A percentile compares a stretch with the other conserved stretches of the same genome.
Evolutionary conservation across 2,888 invertebrate genomes (phyloP).

Genomic region (Drosophila nr. perissopoda): DNA sequence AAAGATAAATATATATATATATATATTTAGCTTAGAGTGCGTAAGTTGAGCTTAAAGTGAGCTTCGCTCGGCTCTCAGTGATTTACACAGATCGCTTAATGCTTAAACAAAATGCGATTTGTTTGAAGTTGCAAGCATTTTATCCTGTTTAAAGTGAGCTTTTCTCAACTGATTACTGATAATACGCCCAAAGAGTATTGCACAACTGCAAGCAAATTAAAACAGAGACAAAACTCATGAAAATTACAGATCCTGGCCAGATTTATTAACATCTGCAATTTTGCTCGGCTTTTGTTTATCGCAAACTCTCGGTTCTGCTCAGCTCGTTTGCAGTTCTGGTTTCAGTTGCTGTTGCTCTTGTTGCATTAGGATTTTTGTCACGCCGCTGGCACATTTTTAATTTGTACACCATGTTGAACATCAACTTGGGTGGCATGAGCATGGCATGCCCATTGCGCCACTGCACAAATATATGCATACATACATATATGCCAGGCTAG

Average conservation of each 20-base stretch:
- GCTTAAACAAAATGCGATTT: not conserved
- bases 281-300: constrained; percentile 3
- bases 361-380: constrained; percentile 50
- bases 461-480: not conserved
- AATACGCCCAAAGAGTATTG: not conserved
- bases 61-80: not conserved
- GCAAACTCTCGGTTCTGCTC: constrained; percentile 20
- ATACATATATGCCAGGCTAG: constrained; percentile 22
- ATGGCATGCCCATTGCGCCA: not conserved
- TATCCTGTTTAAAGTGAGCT: not conserved
- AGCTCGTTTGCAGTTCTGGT: constrained; percentile 36
- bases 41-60: not conserved
- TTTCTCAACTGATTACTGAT: not conserved
- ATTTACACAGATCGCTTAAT: not conserved
- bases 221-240: not conserved
- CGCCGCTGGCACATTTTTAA: constrained; percentile 71
- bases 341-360: constrained; percentile 28
- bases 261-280: constrained; percentile 15
- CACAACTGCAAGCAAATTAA: not conserved
- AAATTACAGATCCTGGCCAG: constrained; percentile 6
- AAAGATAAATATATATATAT: not conserved
- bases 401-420: constrained; percentile 70
- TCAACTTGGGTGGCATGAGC: constrained; percentile 21
- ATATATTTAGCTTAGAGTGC: not conserved
- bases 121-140: not conserved